Percentiles rank a stretch among this genome's conserved stretches.
phyloP scores from a whole-genome alignment of 2,797 vertebrate species.

The Monodelphis domestica region DNA sequence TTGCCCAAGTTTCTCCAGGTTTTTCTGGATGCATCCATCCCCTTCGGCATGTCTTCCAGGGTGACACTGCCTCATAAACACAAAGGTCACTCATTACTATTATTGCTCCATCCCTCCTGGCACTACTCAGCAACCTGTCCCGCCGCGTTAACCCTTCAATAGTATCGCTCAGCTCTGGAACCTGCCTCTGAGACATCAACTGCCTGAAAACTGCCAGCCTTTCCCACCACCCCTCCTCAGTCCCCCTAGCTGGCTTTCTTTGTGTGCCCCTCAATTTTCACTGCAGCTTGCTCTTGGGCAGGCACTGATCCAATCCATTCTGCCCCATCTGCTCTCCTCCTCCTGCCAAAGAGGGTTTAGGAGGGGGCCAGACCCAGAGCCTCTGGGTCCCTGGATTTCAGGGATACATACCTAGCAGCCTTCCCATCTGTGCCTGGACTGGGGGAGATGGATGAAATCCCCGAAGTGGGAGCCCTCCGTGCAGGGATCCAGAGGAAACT shows the following conservation, averaged over 20 bases:
- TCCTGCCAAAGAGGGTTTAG: background rate
- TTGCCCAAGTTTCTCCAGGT: background rate
- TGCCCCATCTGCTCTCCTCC: background rate
- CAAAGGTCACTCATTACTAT: background rate
- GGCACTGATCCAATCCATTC: background rate
- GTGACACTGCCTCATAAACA: background rate
- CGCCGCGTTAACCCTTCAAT: background rate
- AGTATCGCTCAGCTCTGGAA: background rate
- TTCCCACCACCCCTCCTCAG: background rate
- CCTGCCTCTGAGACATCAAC: background rate
- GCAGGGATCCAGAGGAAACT: background rate
- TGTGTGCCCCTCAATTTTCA: background rate
- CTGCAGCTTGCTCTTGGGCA: background rate
- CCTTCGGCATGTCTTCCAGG: background rate
- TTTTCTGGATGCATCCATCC: background rate
- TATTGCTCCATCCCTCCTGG: background rate
- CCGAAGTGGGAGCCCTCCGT: background rate
- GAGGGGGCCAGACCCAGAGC: background rate
- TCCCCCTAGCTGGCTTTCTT: background rate
- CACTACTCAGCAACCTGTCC: background rate
- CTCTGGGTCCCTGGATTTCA: background rate
- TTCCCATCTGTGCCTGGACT: background rate
- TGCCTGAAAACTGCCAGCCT: background rate
- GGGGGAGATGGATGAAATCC: background rate
- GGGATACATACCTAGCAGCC: background rate